Evolutionary conservation across 2,797 vertebrate genomes (phyloP), one percentile per base, ranked within the genome.

Genomic region (Bryconaethiops microstoma): DNA sequence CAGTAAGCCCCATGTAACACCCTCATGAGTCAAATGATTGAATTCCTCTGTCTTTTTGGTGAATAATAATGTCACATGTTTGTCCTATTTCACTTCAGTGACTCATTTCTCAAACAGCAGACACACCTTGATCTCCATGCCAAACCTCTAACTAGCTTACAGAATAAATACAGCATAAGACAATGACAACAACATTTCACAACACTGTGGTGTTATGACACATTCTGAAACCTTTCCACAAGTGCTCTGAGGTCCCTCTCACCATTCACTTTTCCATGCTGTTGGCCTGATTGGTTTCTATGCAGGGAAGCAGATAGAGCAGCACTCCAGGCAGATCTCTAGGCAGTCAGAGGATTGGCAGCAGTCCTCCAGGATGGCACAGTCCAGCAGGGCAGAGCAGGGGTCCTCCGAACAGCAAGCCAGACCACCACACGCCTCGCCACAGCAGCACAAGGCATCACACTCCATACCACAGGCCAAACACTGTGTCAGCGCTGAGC

Each of bases 291-390:
- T 12, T 52, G 48, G 76, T 8, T 74, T 83, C 75, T 93, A 96
- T 0, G 92, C 76, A 0, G 94, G 93, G 89, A 95, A 95, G 85
- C 94, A 95, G 85, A 96, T 94, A 29, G 95, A 92, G 83, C 95
- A 95, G 81, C 95, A 96, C 76, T 96, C 95, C 80, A 94, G 82
- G 59, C 94, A 95, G 81, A 96, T 89, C 88, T 96, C 95, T 86
- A 96, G 77, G 76, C 94, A 95, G 89, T 95, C 94, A 0, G 94
- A 88, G 0, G 95, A 95, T 54, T 91, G 84, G 7, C 95, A 95
- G 89, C 94, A 95, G 81, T 92, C 92, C 84, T 95, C 94, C 82
- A 94, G 7, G 25, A 94, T 86, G 84, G 92, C 92, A 60, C 95
- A 96, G 45, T 95, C 93, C 86, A 92, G 60, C 65, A 89, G 67